Evolutionary conservation across 1,140 invertebrate genomes (phyloP), one percentile per base, ranked within the genome.

Genomic region (Meloidogyne chitwoodi): DNA sequence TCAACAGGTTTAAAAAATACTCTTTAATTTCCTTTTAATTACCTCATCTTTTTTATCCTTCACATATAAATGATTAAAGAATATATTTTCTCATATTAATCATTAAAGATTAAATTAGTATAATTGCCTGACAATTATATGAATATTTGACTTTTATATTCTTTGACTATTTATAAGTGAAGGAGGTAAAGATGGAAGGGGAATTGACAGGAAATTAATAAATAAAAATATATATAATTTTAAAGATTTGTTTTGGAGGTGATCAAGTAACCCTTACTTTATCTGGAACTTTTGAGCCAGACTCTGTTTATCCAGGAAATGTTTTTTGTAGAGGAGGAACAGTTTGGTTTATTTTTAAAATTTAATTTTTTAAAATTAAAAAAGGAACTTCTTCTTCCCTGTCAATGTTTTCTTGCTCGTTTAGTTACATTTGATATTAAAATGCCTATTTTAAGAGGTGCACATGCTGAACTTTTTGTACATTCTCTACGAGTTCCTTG

Each of bases 251-350:
- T 91, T 98, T 96, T 90, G 95, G 96, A 78, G 96, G 96, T 34
- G 96, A 99, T 89, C 93, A 95, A 88, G 91, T 93, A 0, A 91
- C 91, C 34, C 87, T 96, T 0, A 93, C 92, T 11, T 81, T 99
- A 11, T 90, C 91, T 10, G 93, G 93, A 44, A 90, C 89, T 66
- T 91, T 91, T 81, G 88, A 89, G 64, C 84, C 83, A 81, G 94
- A 93, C 88, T 91, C 98, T 19, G 91, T 91, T 34, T 90, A 94
- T 66, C 95, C 95, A 6, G 92, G 91, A 85, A 66, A 84, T 31
- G 85, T 86, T 22, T 74, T 87, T 56, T 83, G 80, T 38, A 77
- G 78, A 44, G 83, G 86, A 26, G 84, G 86, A 67, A 67, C 68
- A 34, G 83, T 84, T 31, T 61, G 14, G 62, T 69, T 72, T 16